phyloP scores from a whole-genome alignment of 2,797 vertebrate genomes.

The Oreortyx pictus region DNA sequence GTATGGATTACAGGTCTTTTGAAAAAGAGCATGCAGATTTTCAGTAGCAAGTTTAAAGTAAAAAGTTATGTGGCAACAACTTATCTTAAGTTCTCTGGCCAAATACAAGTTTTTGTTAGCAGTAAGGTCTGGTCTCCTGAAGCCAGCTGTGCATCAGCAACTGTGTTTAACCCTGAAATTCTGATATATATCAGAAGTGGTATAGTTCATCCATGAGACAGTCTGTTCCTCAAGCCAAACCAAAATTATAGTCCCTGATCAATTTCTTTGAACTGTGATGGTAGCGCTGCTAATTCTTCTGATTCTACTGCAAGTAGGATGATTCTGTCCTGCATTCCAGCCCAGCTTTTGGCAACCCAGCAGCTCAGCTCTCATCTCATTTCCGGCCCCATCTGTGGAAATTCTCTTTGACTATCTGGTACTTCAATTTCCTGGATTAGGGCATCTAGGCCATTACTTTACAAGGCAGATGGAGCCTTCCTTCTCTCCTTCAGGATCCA shows the following conservation, averaged over 20 bases:
- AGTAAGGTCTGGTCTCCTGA: not conserved
- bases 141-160: not conserved
- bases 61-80: not conserved
- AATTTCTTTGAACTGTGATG: not conserved
- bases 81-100: not conserved
- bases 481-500: not conserved
- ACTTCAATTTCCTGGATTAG: not conserved
- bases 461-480: not conserved
- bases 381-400: not conserved
- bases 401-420: not conserved
- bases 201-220: not conserved
- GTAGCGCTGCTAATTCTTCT: not conserved
- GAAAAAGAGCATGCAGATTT: not conserved
- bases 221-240: not conserved
- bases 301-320: not conserved
- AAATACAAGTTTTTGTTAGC: not conserved
- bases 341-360: not conserved
- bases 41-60: not conserved
- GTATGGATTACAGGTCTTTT: not conserved
- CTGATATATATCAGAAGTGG: not conserved
- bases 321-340: not conserved
- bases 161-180: not conserved
- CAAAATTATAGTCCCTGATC: not conserved
- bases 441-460: not conserved
- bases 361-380: not conserved